Conservation (phyloP, 2,797 vertebrate genomes). For the Gallinago nigripennis region DNA sequence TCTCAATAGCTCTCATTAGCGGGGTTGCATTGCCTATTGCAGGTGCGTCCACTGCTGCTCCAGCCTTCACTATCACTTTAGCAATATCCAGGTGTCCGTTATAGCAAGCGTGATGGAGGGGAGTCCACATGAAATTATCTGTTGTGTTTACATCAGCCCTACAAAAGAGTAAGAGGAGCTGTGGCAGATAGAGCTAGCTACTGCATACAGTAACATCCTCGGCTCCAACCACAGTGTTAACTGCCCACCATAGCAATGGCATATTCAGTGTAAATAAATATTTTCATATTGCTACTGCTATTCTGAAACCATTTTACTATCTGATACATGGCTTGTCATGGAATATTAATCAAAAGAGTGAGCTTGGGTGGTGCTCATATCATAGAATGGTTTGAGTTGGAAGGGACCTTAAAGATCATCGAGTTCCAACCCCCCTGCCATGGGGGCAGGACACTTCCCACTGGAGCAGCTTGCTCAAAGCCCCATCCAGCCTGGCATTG, state of each 20-base stretch:
- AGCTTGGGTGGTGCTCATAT: background rate
- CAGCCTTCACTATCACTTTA: constrained; percentile 83
- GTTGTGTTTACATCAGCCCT: constrained; percentile 82
- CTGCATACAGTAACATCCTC: background rate
- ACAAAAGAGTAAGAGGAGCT: background rate
- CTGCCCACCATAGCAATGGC: background rate
- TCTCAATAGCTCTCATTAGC: constrained; percentile 89
- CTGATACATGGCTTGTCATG: background rate
- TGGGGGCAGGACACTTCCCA: too few species aligned
- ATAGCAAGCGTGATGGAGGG: constrained; percentile 91
- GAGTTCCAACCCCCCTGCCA: too few species aligned
- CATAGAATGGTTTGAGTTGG: too few species aligned
- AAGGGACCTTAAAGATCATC: too few species aligned
- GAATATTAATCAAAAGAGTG: background rate
- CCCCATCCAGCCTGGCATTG: too few species aligned
- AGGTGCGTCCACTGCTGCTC: constrained; percentile 80
- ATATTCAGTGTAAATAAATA: background rate
- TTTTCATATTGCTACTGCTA: background rate
- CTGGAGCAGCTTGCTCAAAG: too few species aligned
- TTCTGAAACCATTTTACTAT: background rate
- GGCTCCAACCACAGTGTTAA: background rate
- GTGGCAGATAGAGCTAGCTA: background rate
- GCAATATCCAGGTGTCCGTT: constrained; percentile 85
- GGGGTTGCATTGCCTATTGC: constrained; percentile 86
- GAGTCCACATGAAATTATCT: constrained; percentile 93